Conservation (phyloP, 2,797 vertebrate genomes). For the Huso huso region DNA sequence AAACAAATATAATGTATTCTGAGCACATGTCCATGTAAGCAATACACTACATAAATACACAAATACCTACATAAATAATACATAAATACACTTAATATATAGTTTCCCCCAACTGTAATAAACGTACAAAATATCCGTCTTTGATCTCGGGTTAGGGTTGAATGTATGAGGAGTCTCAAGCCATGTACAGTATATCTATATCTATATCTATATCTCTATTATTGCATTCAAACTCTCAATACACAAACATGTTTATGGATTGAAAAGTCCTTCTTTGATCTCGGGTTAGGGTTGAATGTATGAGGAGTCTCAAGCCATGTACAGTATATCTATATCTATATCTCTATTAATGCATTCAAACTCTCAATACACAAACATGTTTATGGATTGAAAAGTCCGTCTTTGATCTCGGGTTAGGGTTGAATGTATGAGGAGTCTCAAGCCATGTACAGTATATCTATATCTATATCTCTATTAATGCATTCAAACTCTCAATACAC, state of each 20-base stretch:
- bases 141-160: slow-evolving; percentile 46
- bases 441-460: slow-evolving; percentile 15
- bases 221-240: no score
- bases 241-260: slow-evolving; percentile 39
- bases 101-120: slow-evolving; percentile 34
- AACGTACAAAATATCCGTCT: slow-evolving; percentile 32
- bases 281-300: slow-evolving; percentile 36
- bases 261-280: slow-evolving; percentile 45
- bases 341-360: no score
- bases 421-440: slow-evolving; percentile 42
- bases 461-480: no score
- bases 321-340: slow-evolving; percentile 1
- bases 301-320: slow-evolving; percentile 39
- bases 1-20: no score
- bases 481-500: no score
- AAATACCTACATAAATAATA: no score
- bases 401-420: slow-evolving; percentile 49
- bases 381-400: slow-evolving; percentile 33
- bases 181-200: not conserved
- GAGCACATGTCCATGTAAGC: no score
- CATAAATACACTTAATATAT: no score
- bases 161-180: slow-evolving; percentile 45
- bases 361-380: slow-evolving; percentile 27
- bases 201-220: no score
- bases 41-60: no score